Base-by-base conservation (phyloP, 2,113 vertebrate species). In the Antechinus flavipes region DNA sequence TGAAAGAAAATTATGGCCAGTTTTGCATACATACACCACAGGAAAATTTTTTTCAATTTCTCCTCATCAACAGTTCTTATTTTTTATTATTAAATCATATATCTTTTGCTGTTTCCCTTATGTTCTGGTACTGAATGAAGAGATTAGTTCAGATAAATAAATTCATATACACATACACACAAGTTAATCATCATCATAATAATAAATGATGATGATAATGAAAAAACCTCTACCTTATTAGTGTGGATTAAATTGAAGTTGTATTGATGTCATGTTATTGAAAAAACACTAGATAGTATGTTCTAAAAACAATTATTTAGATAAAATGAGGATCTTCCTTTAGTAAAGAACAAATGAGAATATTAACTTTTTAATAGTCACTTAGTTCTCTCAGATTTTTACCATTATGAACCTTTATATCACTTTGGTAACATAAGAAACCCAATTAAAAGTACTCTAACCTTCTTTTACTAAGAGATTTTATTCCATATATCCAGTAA, bases 41-140 rank as follows among this genome's bases (percentile, higher is more conserved):
- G 8, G 30, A 25, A 93, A 24, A 90, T 22, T 35, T 58, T 90
- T 56, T 91, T 0, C 90, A 89, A 35, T 76, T 92, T 96, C 12
- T n/a, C 35, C 84, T 54, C 0, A 90, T 14, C 23, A 30, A 8
- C 10, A 54, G 16, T 19, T 26, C 24, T 84, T 55, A 23, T 12
- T 91, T 94, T 93, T 76, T 58, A 89, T 90, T 90, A 95, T 55
- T 42, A 95, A 10, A 25, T 30, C 35, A 26, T n/a, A 24, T 54
- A 91, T 89, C 8, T 49, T 93, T 22, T 46, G 24, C 5, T 93
- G 24, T 2, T 52, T 95, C 30, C 10, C 27, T 22, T 93, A 90
- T 56, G 3, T 94, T 96, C 42, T 95, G 55, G 95, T 94, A 89
- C 5, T 68, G 47, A 97, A 35, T 61, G 52, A 95, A 22, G 25